phyloP scores from a whole-genome alignment of 2,888 invertebrate genomes.

The Branchinecta sandiegonensis region DNA sequence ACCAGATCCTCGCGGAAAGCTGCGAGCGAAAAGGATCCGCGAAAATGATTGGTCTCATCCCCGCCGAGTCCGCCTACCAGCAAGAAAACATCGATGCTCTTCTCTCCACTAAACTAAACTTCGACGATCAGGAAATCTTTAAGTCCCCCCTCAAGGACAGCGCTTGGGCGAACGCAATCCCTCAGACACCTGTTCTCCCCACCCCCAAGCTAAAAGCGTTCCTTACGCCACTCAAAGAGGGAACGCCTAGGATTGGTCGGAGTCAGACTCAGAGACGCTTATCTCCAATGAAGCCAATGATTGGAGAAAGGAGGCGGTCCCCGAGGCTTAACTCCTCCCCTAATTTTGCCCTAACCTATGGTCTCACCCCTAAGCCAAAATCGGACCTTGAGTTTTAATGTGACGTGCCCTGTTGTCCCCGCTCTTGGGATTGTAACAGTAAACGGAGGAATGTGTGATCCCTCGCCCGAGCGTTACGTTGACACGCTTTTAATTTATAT shows the following conservation, averaged over 20 bases:
- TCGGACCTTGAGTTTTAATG: neutral
- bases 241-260: slow-evolving; percentile 6
- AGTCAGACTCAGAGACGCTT: neutral
- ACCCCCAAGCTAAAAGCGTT: neutral
- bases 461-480: too few relatives aligned
- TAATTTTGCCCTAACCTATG: neutral
- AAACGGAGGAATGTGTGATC: too few relatives aligned
- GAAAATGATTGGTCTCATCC: neutral
- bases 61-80: neutral
- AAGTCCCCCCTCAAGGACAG: neutral
- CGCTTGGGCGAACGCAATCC: neutral
- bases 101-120: neutral
- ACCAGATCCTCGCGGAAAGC: neutral
- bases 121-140: neutral
- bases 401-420: too few relatives aligned
- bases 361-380: slow-evolving; percentile 2
- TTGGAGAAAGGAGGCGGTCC: slow-evolving; percentile 12
- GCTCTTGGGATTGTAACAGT: too few relatives aligned
- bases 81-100: neutral
- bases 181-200: neutral
- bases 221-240: neutral
- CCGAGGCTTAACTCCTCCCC: slow-evolving; percentile 11
- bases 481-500: too few relatives aligned
- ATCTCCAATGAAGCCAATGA: neutral
- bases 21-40: neutral